Conservation (phyloP, 2,888 invertebrate species). For the Cotesia congregata region DNA sequence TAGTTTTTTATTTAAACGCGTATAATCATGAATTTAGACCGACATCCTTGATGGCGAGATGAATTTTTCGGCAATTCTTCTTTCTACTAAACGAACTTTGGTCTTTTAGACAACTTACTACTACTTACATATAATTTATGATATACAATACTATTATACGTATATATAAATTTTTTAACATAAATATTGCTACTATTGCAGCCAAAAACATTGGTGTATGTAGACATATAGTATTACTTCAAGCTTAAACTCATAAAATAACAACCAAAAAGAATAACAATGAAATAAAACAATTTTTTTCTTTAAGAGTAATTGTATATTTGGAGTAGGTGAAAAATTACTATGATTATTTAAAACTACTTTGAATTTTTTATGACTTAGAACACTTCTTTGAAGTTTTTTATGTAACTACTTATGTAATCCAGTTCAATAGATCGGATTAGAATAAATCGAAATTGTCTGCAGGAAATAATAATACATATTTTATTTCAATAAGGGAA, state of each 20-base stretch:
- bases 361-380: too few species aligned
- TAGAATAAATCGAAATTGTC: too few species aligned
- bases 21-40: conserved; percentile 9
- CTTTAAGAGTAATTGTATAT: too few species aligned
- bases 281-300: not conserved
- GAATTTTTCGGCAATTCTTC: conserved; percentile 5
- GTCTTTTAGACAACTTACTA: not conserved
- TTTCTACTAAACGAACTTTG: not conserved
- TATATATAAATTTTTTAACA: too few species aligned
- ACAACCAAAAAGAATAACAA: not conserved
- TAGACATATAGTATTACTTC: not conserved
- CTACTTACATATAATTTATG: not conserved
- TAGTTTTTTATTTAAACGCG: not conserved
- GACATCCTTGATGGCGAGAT: conserved; percentile 7
- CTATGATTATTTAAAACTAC: too few species aligned
- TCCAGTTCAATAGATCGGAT: too few species aligned
- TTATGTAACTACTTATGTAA: too few species aligned
- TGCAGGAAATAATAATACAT: too few species aligned
- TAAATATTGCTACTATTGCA: not conserved
- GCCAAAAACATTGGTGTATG: not conserved
- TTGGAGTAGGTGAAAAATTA: too few species aligned
- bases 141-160: not conserved
- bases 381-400: too few species aligned
- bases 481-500: too few species aligned
- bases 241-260: not conserved